Conservation (phyloP, 2,797 vertebrate species). For the Alca torda region DNA sequence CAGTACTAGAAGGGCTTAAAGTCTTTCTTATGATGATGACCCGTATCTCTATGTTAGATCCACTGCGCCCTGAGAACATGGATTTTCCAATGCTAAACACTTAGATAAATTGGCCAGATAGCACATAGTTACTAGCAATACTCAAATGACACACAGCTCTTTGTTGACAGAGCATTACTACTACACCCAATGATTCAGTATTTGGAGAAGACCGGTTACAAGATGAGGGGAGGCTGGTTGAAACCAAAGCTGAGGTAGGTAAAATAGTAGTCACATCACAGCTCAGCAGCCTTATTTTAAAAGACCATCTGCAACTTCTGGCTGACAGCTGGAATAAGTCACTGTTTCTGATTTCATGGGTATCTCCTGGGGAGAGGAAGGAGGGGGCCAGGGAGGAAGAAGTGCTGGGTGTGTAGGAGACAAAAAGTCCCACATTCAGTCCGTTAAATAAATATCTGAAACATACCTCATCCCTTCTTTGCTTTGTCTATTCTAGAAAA, state of each 20-base stretch:
- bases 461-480: background rate
- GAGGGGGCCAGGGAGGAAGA: background rate
- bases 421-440: background rate
- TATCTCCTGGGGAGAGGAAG: background rate
- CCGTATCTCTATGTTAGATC: background rate
- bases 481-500: background rate
- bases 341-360: background rate
- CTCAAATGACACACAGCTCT: background rate
- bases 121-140: background rate
- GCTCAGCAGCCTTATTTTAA: background rate
- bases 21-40: background rate
- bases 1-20: background rate
- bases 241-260: background rate
- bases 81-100: background rate
- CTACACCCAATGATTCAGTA: background rate
- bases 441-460: background rate
- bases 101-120: background rate
- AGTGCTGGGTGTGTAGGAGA: background rate
- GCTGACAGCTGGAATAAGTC: conserved; percentile 12
- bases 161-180: background rate
- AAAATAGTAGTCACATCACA: background rate
- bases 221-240: background rate
- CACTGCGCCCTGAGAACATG: background rate
- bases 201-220: background rate
- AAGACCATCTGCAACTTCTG: background rate